Base-by-base conservation (phyloP, 2,888 invertebrate species). In the Scaeva pyrastri region DNA sequence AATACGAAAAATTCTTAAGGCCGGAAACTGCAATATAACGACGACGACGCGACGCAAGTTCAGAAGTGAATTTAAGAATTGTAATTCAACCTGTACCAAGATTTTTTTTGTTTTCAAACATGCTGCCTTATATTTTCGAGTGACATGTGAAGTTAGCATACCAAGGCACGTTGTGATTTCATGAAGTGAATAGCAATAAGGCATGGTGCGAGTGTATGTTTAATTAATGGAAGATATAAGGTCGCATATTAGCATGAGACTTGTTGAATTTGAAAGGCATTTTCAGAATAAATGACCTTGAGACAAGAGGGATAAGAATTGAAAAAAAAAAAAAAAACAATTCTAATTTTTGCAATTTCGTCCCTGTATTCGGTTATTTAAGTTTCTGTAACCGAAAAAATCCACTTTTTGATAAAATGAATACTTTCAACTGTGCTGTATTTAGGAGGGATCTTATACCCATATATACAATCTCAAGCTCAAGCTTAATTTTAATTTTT, bases 221-320 rank as follows among this genome's bases (percentile, higher is more conserved):
- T 76, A 56, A 76, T 68, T 72, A 76, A 80, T 66, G 5, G 45
- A 58, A 52, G 55, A 36, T 50, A 52, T 43, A 58, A 84, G 80
- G 84, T 64, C 72, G 72, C 39, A 41, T 72, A 41, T 72, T 66
- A 21, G 45, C 45, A 72, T 50, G 52, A 36, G 36, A 45, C 39
- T 52, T 48, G 10, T 56, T 48, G 41, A 71, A 43, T 31, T 7
- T 16, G 56, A 71, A 71, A 72, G 58, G 80, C 58, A 58, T 31
- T 64, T 80, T 84, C 41, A 52, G 45, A 72, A 52, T 50, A 23
- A 26, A 11, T 72, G 72, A 60, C 84, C 84, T 84, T 84, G 84
- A 55, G 23, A n/a, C 62, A 8, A 50, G 50, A 45, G 64, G n/a
- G 23, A 52, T 21, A 43, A 60, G 21, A 68, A 39, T 10, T 36